Evolutionary conservation across 2,888 invertebrate species (phyloP).

Genomic region (Paralinhomoeus sp.): DNA sequence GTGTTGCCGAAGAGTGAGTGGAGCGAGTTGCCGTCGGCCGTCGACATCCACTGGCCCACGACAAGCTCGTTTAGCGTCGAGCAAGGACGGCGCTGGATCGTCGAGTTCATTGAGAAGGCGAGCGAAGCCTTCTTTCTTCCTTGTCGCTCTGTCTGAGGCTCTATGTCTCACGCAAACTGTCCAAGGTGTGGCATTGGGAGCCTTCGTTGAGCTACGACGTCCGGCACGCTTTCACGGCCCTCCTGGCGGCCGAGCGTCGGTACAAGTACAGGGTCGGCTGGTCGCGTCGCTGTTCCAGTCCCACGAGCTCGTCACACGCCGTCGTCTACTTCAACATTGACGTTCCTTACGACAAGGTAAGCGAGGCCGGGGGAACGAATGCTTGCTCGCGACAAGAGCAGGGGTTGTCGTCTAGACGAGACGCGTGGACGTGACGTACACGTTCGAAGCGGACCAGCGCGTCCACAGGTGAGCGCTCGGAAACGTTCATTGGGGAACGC

Average conservation of each 20-base stretch:
- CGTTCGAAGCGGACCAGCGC: too few species aligned
- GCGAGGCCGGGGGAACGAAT: too few species aligned
- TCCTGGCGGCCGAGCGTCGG: not conserved
- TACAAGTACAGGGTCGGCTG: constrained; percentile 6
- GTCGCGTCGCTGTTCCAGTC: not conserved
- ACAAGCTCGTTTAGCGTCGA: constrained; percentile 4
- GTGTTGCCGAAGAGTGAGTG: too few species aligned
- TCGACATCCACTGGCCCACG: constrained; percentile 5
- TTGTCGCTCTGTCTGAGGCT: too few species aligned
- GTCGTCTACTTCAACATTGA: constrained; percentile 8
- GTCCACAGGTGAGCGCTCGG: too few species aligned
- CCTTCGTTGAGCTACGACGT: constrained; percentile 5
- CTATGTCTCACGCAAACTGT: not conserved
- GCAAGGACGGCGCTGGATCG: constrained; percentile 5
- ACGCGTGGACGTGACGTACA: too few species aligned
- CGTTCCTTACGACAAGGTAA: not conserved
- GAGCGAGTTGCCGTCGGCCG: too few species aligned
- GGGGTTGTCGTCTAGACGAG: too few species aligned
- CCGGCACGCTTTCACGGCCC: constrained; percentile 3
- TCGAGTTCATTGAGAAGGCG: constrained; percentile 8
- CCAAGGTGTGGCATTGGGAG: constrained; percentile 7
- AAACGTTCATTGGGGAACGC: too few species aligned
- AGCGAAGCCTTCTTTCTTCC: too few species aligned
- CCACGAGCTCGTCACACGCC: not conserved
- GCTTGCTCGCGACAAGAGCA: too few species aligned